A percentile compares a stretch with the other conserved stretches of the same genome.
These are phyloP conservation scores for Danionella cerebrum DNA, from an alignment of 2,113 vertebrate genomes.

Conservation along the genomic window DNA sequence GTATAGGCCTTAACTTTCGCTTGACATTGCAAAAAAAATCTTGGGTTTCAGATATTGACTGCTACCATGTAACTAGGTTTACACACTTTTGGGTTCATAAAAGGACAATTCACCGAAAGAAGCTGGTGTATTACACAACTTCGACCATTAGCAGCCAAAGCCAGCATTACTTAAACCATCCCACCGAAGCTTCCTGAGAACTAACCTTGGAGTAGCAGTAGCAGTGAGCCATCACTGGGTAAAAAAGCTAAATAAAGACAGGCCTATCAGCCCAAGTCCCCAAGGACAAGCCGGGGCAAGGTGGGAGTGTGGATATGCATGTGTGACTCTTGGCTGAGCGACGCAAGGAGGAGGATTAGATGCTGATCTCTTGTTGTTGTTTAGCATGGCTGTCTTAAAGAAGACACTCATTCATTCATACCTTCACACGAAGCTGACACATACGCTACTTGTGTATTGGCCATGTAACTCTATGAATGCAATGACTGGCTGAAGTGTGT, in stretches of 20 bases:
- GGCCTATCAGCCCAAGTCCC: constrained; percentile 18
- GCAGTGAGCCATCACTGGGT: constrained; percentile 31
- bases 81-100: constrained; percentile 14
- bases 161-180: not conserved
- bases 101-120: not conserved
- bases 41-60: too few species aligned
- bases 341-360: constrained; percentile 12
- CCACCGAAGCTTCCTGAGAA: not conserved
- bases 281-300: not conserved
- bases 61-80: too few species aligned
- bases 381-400: constrained; percentile 17
- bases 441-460: not conserved
- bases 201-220: constrained; percentile 6
- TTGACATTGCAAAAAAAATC: too few species aligned
- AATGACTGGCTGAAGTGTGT: not conserved
- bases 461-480: not conserved
- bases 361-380: constrained; percentile 28
- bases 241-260: constrained; percentile 60
- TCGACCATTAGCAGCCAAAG: not conserved
- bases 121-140: not conserved
- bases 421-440: constrained; percentile 4
- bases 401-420: constrained; percentile 12
- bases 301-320: constrained; percentile 9
- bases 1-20: too few species aligned
- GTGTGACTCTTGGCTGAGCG: constrained; percentile 15